Evolutionary conservation across 2,113 vertebrate genomes (phyloP), one percentile per base, ranked within the genome.

Genomic region (Corythoichthys intestinalis): DNA sequence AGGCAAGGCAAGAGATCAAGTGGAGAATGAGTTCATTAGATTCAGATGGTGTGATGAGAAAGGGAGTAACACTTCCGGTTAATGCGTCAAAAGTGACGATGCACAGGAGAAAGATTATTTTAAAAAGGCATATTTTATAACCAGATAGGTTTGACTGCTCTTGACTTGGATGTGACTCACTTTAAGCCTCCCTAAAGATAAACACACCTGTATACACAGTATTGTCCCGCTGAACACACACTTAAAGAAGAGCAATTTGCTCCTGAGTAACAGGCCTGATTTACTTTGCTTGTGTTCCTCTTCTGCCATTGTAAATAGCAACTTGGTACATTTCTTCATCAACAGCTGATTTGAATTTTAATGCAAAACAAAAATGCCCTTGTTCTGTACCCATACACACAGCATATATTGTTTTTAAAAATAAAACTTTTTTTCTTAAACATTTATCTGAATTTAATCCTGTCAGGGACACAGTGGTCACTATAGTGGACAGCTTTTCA

Each of bases 131-230:
- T 54, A 69, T 70, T 69, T 66, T 6, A 74, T 62, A 69, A 67
- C 62, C 47, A 2, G 62, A 37, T n/a, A 67, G 71, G 76, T 58
- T 53, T 64, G 56, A 39, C 58, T 68, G 49, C 28, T 78, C 76
- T 69, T 70, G 58, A 67, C 54, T 74, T 70, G 53, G 44, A 65
- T 81, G 70, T 85, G 79, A 86, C 84, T 86, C 81, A 80, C 81
- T 71, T 69, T 63, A 67, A 61, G 56, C 80, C 69, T 37, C 81
- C 75, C 76, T 65, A 69, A 67, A 82, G 70, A 84, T 82, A 86
- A 83, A 89, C 82, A 80, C 62, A 72, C 70, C 50, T 47, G 3
- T 17, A 44, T 62, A 72, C 68, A 79, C 53, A 0, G 63, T 74
- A 28, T 64, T 68, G 52, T 80, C 35, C 62, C n/a, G 49, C 48